These are phyloP conservation scores for Carassius carassius DNA, from an alignment of 2,113 vertebrate genomes.

Conservation along the genomic window DNA sequence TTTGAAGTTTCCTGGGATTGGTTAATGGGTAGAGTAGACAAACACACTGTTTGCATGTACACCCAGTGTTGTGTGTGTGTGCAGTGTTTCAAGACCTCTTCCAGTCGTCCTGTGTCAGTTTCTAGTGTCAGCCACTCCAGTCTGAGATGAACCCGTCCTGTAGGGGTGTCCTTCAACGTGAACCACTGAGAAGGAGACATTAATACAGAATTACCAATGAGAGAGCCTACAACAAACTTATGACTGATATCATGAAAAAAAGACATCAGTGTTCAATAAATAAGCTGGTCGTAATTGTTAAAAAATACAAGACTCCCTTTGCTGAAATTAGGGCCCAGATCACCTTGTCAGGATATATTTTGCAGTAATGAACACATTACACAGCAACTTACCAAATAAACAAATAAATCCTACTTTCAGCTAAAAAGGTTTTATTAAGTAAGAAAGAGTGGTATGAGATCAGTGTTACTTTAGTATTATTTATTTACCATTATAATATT, in stretches of 20 bases:
- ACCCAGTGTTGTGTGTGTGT: background rate
- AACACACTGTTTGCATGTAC: slow-evolving; percentile 11
- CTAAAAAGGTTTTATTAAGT: too few species aligned
- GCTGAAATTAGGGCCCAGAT: too few species aligned
- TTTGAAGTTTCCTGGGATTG: background rate
- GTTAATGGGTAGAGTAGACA: background rate
- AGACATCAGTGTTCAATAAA: background rate
- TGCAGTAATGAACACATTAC: too few species aligned
- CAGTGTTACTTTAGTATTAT: too few species aligned
- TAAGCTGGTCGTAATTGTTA: background rate
- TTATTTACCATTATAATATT: background rate
- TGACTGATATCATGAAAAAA: background rate
- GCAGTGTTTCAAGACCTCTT: slow-evolving; percentile 74
- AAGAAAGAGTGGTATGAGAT: background rate
- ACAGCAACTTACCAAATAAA: too few species aligned
- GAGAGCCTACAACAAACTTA: background rate
- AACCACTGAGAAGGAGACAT: slow-evolving; percentile 80
- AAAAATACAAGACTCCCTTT: too few species aligned
- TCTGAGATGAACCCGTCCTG: slow-evolving; percentile 82
- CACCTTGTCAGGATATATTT: too few species aligned
- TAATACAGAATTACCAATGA: background rate
- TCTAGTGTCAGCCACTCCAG: slow-evolving; percentile 86
- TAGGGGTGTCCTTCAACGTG: slow-evolving; percentile 78
- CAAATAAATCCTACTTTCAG: too few species aligned
- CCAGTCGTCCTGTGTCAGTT: slow-evolving; percentile 75